phyloP scores from a whole-genome alignment of 2,113 vertebrate genomes.

The Diadophis punctatus region DNA sequence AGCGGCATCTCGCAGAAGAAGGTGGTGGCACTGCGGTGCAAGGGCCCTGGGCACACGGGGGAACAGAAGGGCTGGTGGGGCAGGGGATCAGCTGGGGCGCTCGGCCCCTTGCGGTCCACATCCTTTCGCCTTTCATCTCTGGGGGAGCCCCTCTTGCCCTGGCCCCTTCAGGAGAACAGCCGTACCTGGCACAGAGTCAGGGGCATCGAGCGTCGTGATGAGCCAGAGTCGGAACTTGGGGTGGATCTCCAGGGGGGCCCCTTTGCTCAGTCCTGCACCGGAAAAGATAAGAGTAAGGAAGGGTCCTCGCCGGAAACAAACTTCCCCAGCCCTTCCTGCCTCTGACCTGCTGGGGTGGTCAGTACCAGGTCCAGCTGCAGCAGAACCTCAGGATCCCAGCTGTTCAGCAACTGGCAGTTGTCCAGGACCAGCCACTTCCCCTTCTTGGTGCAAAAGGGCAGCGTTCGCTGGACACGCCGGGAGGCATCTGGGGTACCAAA shows the following conservation, averaged over 20 bases:
- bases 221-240: slow-evolving; percentile 78
- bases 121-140: not conserved
- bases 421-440: slow-evolving; percentile 82
- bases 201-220: slow-evolving; percentile 57
- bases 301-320: no score
- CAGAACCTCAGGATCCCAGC: slow-evolving; percentile 71
- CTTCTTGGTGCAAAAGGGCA: slow-evolving; percentile 50
- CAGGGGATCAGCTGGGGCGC: not conserved
- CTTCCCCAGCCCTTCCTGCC: not conserved
- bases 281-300: no score
- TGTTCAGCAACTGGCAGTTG: slow-evolving; percentile 74
- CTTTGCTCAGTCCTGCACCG: accelerated
- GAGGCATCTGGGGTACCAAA: slow-evolving; percentile 48
- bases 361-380: slow-evolving; percentile 57
- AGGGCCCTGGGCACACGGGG: not conserved
- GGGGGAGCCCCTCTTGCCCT: not conserved
- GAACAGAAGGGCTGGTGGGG: no score
- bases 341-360: not conserved
- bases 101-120: not conserved
- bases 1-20: slow-evolving; percentile 69
- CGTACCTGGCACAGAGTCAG: slow-evolving; percentile 72
- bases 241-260: slow-evolving; percentile 39
- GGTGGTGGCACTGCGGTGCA: slow-evolving; percentile 30
- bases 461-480: not conserved
- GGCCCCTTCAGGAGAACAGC: no score